These are phyloP conservation scores for Sebastes kiyomatsui DNA, from an alignment of 2,797 vertebrate species.

Conservation along the genomic window DNA sequence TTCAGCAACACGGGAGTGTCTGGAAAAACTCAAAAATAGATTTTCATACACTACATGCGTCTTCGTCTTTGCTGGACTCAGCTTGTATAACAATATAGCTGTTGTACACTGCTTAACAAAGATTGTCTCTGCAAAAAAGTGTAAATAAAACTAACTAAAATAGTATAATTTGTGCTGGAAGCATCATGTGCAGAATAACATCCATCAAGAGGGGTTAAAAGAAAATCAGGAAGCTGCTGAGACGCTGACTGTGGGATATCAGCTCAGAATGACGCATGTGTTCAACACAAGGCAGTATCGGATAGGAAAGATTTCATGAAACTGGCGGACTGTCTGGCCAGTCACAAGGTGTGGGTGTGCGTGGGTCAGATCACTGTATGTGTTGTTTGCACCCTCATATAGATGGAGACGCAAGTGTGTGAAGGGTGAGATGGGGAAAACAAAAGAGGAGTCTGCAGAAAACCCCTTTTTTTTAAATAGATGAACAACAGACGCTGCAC, in stretches of 20 bases:
- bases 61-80: background rate
- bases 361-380: constrained; percentile 55
- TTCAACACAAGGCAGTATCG: constrained; percentile 75
- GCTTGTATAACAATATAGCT: background rate
- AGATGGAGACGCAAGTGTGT: constrained; percentile 15
- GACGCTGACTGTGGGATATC: constrained; percentile 84
- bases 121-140: background rate
- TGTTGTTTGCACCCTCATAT: background rate
- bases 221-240: constrained; percentile 84
- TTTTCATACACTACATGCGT: background rate
- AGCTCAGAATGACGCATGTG: constrained; percentile 81
- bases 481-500: background rate
- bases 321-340: constrained; percentile 78
- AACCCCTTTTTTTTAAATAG: background rate
- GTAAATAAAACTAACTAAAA: background rate
- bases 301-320: constrained; percentile 84
- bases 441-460: background rate
- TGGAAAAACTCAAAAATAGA: background rate
- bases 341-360: constrained; percentile 82
- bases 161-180: background rate
- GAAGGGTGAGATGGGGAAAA: background rate
- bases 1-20: background rate
- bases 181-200: constrained; percentile 19
- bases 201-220: constrained; percentile 65
- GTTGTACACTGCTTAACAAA: background rate